Conservation (phyloP, 2,888 invertebrate species). For the Xestia ashworthii region DNA sequence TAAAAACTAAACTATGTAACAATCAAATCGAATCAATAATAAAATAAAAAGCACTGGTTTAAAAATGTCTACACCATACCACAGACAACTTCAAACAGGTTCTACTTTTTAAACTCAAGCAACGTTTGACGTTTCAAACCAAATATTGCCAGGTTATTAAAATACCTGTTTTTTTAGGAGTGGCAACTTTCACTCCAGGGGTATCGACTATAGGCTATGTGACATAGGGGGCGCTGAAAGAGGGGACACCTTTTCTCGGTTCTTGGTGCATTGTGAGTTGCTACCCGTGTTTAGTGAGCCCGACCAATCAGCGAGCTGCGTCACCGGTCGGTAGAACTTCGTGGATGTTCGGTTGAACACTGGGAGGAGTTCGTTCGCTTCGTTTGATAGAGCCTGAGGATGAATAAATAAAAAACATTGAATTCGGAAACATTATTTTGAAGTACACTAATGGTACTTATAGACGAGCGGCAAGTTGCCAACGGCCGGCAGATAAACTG, state of each 20-base stretch:
- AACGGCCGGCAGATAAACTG: too few relatives aligned
- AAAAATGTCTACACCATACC: slow-evolving; percentile 30
- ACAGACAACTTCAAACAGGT: slow-evolving; percentile 9
- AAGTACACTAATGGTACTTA: not conserved
- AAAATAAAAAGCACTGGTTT: slow-evolving; percentile 53
- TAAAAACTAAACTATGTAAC: slow-evolving; percentile 16
- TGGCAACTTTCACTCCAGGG: slow-evolving; percentile 59
- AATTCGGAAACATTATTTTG: not conserved
- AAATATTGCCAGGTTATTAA: slow-evolving; percentile 38
- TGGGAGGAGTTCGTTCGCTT: slow-evolving; percentile 99
- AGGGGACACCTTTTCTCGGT: slow-evolving; percentile 78
- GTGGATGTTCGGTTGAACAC: slow-evolving; percentile 99
- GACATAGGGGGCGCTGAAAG: slow-evolving; percentile 73
- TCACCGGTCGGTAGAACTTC: slow-evolving; percentile 95
- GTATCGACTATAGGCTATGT: slow-evolving; percentile 72
- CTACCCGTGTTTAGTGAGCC: slow-evolving; percentile 80
- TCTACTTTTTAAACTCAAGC: slow-evolving; percentile 29
- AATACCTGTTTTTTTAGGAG: slow-evolving; percentile 20
- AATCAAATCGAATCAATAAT: slow-evolving; percentile 3
- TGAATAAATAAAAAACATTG: not conserved
- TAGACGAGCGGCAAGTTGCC: too few relatives aligned
- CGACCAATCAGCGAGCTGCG: slow-evolving; percentile 97
- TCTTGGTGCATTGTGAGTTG: slow-evolving; percentile 71
- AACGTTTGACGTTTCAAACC: slow-evolving; percentile 20
- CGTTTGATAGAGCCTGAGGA: slow-evolving; percentile 96